Percentiles rank a stretch among this genome's conserved stretches.
phyloP scores from a whole-genome alignment of 1,140 invertebrate species.

The Dreissena polymorpha region DNA sequence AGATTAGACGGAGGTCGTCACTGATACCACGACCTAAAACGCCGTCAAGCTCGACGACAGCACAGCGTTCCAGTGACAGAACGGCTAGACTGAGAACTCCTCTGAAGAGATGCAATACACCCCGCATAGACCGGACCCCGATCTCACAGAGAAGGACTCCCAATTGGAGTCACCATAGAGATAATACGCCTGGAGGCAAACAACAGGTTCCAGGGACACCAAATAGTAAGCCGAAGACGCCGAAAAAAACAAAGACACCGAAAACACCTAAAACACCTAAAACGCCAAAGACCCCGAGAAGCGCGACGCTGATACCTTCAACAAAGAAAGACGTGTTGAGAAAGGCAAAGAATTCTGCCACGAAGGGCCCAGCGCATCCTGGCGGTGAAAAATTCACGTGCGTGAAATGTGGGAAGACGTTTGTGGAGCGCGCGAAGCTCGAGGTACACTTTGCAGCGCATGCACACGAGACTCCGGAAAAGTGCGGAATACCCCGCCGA shows the following conservation, averaged over 20 bases:
- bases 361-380: not conserved
- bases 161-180: not conserved
- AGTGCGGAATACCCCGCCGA: slow-evolving; percentile 21
- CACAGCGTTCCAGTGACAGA: not conserved
- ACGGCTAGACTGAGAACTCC: no score
- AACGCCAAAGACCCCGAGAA: not conserved
- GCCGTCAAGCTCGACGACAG: not conserved
- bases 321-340: not conserved
- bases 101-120: not conserved
- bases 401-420: slow-evolving; percentile 44
- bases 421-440: slow-evolving; percentile 28
- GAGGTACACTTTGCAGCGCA: slow-evolving; percentile 34
- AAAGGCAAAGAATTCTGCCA: not conserved
- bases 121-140: not conserved
- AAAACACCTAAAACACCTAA: not conserved
- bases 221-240: not conserved
- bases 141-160: not conserved
- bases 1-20: not conserved
- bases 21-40: not conserved
- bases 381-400: slow-evolving; percentile 5
- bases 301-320: not conserved
- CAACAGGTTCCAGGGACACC: not conserved
- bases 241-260: not conserved
- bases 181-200: slow-evolving; percentile 24
- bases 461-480: slow-evolving; percentile 22